Percentiles rank a stretch among this genome's conserved stretches.
Conservation (phyloP, 2,797 vertebrate species). For the Gorsachius magnificus region DNA sequence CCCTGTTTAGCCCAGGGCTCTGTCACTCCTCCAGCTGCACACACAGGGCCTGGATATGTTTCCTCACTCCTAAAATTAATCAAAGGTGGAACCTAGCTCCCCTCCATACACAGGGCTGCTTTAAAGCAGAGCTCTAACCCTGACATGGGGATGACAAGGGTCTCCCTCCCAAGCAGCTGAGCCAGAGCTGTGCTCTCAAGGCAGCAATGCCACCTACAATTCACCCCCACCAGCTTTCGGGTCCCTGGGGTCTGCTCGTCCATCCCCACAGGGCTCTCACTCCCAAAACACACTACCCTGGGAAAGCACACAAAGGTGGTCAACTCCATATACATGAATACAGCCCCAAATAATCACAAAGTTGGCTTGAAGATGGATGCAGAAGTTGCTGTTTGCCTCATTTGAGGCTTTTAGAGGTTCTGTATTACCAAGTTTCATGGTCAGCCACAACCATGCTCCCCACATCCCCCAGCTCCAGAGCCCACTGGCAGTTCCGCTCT, state of each 20-base stretch:
- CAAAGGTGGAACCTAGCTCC: too few relatives aligned
- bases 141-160: background rate
- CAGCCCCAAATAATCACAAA: background rate
- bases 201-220: background rate
- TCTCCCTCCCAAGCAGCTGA: background rate
- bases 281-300: fast-evolving
- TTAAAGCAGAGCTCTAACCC: background rate
- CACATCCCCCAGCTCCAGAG: background rate
- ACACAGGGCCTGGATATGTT: background rate
- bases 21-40: background rate
- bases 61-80: background rate
- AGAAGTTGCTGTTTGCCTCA: background rate
- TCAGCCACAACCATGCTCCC: background rate
- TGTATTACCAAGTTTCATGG: too few relatives aligned
- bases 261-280: background rate
- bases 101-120: too few relatives aligned
- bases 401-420: background rate
- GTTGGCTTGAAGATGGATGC: background rate
- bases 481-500: too few relatives aligned
- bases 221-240: background rate
- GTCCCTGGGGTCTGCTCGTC: background rate
- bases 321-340: fast-evolving
- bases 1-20: background rate
- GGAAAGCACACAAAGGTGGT: background rate
- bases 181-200: background rate